Conservation (phyloP, 2,888 invertebrate genomes). For the Choreutis nemorana region DNA sequence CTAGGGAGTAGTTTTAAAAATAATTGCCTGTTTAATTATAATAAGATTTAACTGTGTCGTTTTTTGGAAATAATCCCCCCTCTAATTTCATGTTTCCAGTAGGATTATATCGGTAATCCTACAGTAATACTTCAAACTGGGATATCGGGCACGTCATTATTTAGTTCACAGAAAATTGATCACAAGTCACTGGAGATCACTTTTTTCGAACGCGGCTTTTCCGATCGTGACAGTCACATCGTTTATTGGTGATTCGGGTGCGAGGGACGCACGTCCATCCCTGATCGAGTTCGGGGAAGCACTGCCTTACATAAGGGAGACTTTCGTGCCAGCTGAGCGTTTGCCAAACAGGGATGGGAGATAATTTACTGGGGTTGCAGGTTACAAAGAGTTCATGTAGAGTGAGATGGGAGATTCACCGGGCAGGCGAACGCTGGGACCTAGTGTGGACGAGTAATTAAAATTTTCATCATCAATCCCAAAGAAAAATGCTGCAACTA, state of each 20-base stretch:
- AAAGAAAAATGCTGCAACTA: slow-evolving; percentile 39
- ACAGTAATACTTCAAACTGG: no score
- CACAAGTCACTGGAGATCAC: no score
- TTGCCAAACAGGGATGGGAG: slow-evolving; percentile 40
- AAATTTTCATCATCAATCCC: slow-evolving; percentile 52
- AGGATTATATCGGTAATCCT: no score
- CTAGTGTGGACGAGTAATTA: slow-evolving; percentile 60
- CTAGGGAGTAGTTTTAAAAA: slow-evolving; percentile 24
- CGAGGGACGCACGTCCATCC: slow-evolving; percentile 25
- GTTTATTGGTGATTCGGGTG: slow-evolving; percentile 14
- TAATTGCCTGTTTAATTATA: no score
- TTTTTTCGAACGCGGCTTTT: no score
- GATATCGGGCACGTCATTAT: no score
- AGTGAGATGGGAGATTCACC: slow-evolving; percentile 42
- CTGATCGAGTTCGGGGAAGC: slow-evolving; percentile 23
- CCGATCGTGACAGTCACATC: no score
- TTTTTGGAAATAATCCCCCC: no score
- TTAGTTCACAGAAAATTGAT: no score
- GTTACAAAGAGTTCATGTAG: slow-evolving; percentile 26
- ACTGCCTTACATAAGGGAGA: slow-evolving; percentile 65
- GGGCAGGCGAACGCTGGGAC: slow-evolving; percentile 38
- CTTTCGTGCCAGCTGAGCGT: slow-evolving; percentile 40
- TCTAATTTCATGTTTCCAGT: no score
- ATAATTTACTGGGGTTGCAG: slow-evolving; percentile 39
- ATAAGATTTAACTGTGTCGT: no score